Conservation (phyloP, 2,888 invertebrate species). For the Callosobruchus maculatus region DNA sequence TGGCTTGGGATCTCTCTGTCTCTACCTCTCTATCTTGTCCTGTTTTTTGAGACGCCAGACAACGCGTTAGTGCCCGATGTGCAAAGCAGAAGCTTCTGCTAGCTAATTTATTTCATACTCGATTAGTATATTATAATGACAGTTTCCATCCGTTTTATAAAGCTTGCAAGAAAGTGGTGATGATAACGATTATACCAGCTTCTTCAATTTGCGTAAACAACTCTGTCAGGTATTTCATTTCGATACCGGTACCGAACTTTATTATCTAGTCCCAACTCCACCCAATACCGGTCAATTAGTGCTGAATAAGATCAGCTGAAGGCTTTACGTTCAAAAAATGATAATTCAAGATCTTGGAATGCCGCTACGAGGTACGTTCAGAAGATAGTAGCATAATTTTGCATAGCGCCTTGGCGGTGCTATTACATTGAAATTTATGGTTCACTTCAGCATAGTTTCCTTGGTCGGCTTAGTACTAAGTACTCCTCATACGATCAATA, state of each 20-base stretch:
- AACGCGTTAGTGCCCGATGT: too few relatives aligned
- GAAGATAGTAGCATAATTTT: background rate
- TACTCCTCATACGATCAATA: too few relatives aligned
- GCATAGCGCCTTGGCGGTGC: background rate
- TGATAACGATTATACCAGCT: background rate
- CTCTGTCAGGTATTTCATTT: background rate
- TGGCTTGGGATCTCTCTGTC: too few relatives aligned
- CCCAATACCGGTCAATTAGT: constrained; percentile 38
- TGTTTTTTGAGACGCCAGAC: too few relatives aligned
- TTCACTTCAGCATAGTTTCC: too few relatives aligned
- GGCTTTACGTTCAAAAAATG: constrained; percentile 36
- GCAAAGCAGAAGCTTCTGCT: too few relatives aligned
- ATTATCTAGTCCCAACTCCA: constrained; percentile 28
- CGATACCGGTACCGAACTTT: constrained; percentile 17
- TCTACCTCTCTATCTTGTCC: too few relatives aligned
- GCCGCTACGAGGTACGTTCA: background rate
- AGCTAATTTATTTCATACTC: background rate
- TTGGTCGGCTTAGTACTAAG: too few relatives aligned
- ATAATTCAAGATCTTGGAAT: constrained; percentile 35
- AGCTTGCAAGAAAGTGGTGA: background rate
- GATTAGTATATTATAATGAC: background rate
- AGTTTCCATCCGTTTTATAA: background rate
- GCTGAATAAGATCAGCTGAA: constrained; percentile 31
- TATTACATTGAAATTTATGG: too few relatives aligned
- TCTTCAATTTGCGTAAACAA: background rate